Base-by-base conservation (phyloP, 2,113 vertebrate genomes). In the Callaeas wilsoni region DNA sequence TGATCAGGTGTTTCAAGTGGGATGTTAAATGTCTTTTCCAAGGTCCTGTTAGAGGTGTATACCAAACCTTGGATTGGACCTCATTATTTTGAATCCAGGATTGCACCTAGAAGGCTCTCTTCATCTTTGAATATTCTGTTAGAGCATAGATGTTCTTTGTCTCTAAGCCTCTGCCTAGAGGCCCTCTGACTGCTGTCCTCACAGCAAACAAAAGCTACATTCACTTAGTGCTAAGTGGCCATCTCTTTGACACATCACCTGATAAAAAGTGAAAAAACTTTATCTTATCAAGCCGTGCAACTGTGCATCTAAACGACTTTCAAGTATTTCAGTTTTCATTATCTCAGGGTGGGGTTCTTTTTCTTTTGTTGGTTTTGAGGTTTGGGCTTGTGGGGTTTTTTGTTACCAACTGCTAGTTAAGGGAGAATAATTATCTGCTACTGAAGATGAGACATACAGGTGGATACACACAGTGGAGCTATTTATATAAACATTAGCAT, bases 261-360 rank as follows among this genome's bases (percentile, higher is more conserved):
- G 78, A 49, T n/a, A 94, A 94, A 87, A 76, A 3, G 23, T 35
- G 57, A 67, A 41, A 84, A n/a, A 75, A 49, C 8, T 57, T 75
- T 18, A 52, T 21, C 13, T 9, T 44, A 27, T 29, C 32, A 79
- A 41, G n/a, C 19, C 63, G n/a, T 27, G 27, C 9, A 59, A 26
- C 13, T 41, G 18, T 14, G 4, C 7, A 76, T 41, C 59, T 23
- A 81, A 77, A 84, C 49, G 1, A 55, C 29, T 50, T 63, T 22
- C 7, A 55, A 77, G 18, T 59, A 46, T 42, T 82, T 73, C 7
- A 10, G 0, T 56, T 65, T 46, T 41, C 33, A n/a, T n/a, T 55
- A 17, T n/a, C n/a, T 84, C 7, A 19, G 12, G 30, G 23, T 5
- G 4, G 9, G 0, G 3, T 23, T 21, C 6, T 32, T 20, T 22